Base-by-base conservation (phyloP, 2,797 vertebrate genomes). In the Argyrosomus regius region DNA sequence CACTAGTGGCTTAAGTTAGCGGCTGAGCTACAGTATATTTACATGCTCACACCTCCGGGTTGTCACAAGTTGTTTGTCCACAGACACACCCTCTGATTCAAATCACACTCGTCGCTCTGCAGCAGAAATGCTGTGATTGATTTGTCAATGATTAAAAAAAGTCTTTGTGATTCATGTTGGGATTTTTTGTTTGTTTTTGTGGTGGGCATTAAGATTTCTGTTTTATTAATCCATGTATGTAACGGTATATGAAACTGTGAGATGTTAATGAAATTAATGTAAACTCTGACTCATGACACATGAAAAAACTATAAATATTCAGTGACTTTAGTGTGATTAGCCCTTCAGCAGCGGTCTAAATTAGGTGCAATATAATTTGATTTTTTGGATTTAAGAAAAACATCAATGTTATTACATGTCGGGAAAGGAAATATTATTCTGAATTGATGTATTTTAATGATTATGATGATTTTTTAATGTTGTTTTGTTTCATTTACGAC, bases 91-190 rank as follows among this genome's bases (percentile, higher is more conserved):
- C 10, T 45, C 18, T n/a, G 56, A 77, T 39, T 80, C 24, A 39
- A 57, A 74, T 71, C 35, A 24, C 5, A 10, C 13, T 26, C 1
- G 1, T 13, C 1, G 4, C 49, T 50, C 60, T 31, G 53, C 28
- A 20, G 43, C 20, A 43, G 60, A 69, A 81, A 76, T 13, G 14
- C 41, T 75, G 45, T 3, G 61, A 74, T 12, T 73, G 22, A n/a
- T 10, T 62, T n/a, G 83, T 83, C 82, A 82, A 39, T 87, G 92
- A 91, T 90, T 78, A 84, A 87, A 86, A 84, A 84, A 78, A 75
- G 52, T 85, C 4, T 61, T 11, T 73, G 49, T 49, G 26, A 49
- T 77, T 78, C 63, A 59, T 80, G n/a, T 70, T 45, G 14, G 35
- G 9, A 20, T 35, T 14, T 46, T 20, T n/a, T n/a, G 2, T 28